Evolutionary conservation across 2,113 vertebrate genomes (phyloP), one percentile per base, ranked within the genome.

Genomic region (zebrafish (Danio rerio)): DNA sequence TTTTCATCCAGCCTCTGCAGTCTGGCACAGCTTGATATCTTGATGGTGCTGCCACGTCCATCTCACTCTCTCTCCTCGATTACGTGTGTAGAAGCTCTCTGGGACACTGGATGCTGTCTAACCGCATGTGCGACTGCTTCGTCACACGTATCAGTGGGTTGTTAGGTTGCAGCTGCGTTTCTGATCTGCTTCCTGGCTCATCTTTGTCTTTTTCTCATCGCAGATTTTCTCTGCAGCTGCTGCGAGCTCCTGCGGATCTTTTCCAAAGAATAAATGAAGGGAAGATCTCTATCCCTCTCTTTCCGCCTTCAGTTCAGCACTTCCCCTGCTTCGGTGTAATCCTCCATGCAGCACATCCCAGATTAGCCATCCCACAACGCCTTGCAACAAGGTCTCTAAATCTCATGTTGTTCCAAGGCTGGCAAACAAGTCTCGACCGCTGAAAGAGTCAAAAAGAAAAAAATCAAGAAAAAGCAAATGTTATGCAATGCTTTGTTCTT

Each of bases 401-500:
- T 78, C 55, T 59, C 20, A 53, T 5, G 43, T 18, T 71, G 10
- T 66, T 71, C 16, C 55, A 47, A 45, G 18, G 55, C 53, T 61
- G 18, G 43, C 43, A 61, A 81, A 49, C 15, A 31, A 40, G 47
- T 15, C 7, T 74, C 7, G 9, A 53, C 69, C 47, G 59, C 55
- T 40, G 42, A 53, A 56, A 40, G 65, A 50, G 43, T 7, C 49
- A 77, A 58, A 73, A 20, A 18, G 15, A 31, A 47, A 70, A 15
- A 59, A 68, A 13, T 68, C 6, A 3, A 73, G 15, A 56, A 61
- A 77, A 59, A 58, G 68, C 11, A 21, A 80, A 68, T 13, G 53
- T 83, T 78, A 71, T 12, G 47, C 66, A 78, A 78, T 70, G 63
- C 63, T 40, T 83, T 83, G 75, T 78, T 83, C 66, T 55, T 72